phyloP scores from a whole-genome alignment of 2,113 vertebrate species.

The Scolopax mira region DNA sequence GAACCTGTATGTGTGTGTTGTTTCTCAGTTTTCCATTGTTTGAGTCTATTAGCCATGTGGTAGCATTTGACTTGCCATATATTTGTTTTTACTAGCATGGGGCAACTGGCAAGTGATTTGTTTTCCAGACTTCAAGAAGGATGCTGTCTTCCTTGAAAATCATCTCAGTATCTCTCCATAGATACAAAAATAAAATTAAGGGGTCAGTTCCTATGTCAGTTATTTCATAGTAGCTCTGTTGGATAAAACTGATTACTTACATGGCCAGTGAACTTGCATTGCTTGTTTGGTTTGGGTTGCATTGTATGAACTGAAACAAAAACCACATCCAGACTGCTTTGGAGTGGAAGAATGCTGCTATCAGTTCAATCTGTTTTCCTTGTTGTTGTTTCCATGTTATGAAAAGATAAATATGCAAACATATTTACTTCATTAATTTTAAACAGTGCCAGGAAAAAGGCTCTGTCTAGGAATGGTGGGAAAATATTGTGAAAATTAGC shows the following conservation, averaged over 20 bases:
- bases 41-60: background rate
- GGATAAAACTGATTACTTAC: background rate
- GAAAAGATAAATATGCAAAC: constrained; percentile 68
- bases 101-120: background rate
- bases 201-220: background rate
- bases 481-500: constrained; percentile 66
- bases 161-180: background rate
- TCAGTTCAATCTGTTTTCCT: constrained; percentile 53
- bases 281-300: constrained; percentile 15
- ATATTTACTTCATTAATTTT: constrained; percentile 70
- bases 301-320: constrained; percentile 29
- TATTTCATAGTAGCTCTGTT: constrained; percentile 14
- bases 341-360: constrained; percentile 33
- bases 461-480: constrained; percentile 53
- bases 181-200: background rate
- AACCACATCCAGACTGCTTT: background rate
- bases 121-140: background rate
- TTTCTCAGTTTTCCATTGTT: background rate
- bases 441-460: constrained; percentile 58
- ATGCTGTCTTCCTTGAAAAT: background rate
- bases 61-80: background rate
- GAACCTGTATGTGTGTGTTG: background rate
- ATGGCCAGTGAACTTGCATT: background rate
- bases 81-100: background rate
- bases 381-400: constrained; percentile 60